Evolutionary conservation across 64 coral and sea anemone species (phyloP), one percentile per base, ranked within the genome.

Genomic region (Montipora foliosa): DNA sequence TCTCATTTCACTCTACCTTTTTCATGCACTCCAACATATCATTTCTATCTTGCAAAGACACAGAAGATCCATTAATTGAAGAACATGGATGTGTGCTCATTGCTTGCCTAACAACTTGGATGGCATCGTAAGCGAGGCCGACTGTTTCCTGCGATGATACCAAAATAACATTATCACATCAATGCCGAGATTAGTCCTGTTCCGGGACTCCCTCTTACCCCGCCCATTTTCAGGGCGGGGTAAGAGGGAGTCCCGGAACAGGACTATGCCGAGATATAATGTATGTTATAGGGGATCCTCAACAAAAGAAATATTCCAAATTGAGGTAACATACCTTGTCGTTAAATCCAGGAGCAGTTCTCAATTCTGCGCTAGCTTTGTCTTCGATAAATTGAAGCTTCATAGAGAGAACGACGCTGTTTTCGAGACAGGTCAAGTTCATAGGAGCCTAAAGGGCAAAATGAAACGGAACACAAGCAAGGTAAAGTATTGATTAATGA

Each of bases 61-160:
- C 61, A 47, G 29, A 37, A 68, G 81, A 84, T 3, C 81, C 81
- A 44, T 84, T 84, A 2, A 84, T 84, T 16, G 81, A 84, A 46
- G 21, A 68, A 16, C 81, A 84, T 14, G 29, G 44, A 46, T 62
- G 6, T 84, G 1, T 68, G 45, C n/a, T 84, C 46, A n/a, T 60
- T 17, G 81, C 81, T 13, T 67, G 25, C 15, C 44, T 84, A 37
- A 84, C 68, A 3, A 67, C 61, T 68, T 84, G 59, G 29, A 62
- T 62, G 25, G 81, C 58, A 67, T 84, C 81, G 17, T 68, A 47
- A 48, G 59, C 37, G 10, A 84, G 5, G 17, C 53, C 81, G 2
- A 68, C 10, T 14, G 20, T 15, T 8, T 84, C 25, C 81, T 84
- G 37, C 37, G 37, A 37, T 37, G 37, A 37, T 37, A n/a, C 2